Base-by-base conservation (phyloP, 1,140 invertebrate species). In the Araneus ventricosus region DNA sequence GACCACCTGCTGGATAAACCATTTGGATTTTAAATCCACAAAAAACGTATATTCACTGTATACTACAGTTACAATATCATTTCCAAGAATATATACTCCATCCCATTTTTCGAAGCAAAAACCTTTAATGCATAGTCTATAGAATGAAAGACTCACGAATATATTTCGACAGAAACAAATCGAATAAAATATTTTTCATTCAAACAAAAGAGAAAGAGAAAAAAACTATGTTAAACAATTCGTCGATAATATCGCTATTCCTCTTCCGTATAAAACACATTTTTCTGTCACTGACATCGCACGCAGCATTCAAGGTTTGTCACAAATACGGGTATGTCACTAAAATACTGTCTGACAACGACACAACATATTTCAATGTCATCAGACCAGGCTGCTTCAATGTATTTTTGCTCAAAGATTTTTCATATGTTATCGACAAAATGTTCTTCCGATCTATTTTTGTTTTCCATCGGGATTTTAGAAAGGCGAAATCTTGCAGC, bases 351-450 rank as follows among this genome's bases (percentile, higher is more conserved):
- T 41, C 41, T 82, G 80, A 82, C 80, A 82, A 82, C 80, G 80
- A 82, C 39, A 82, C 41, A 82, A 82, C 80, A 82, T 82, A 82
- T 82, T 82, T 82, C 80, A 82, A 82, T 82, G 80, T 52, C 80
- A 45, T 82, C 80, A 82, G 80, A 52, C 10, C 80, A 82, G 41
- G 80, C 80, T 82, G 27, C 39, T 45, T 24, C 80, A 20, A 45
- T 82, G 41, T 82, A 45, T 52, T 52, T 82, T 7, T 41, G 7
- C 41, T 45, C 41, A 10, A n/a, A 41, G 41, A 82, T 82, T 82
- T 82, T 82, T 82, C 80, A 82, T 79, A 37, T 82, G 80, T 30
- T 82, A 82, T 82, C 80, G 80, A 82, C 80, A 82, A 82, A 82
- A 82, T 41, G 37, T 82, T 82, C 80, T 52, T 67, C 30, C n/a